These are phyloP conservation scores for Sphyrna mokarran DNA, from an alignment of 2,113 vertebrate genomes.

Conservation along the genomic window DNA sequence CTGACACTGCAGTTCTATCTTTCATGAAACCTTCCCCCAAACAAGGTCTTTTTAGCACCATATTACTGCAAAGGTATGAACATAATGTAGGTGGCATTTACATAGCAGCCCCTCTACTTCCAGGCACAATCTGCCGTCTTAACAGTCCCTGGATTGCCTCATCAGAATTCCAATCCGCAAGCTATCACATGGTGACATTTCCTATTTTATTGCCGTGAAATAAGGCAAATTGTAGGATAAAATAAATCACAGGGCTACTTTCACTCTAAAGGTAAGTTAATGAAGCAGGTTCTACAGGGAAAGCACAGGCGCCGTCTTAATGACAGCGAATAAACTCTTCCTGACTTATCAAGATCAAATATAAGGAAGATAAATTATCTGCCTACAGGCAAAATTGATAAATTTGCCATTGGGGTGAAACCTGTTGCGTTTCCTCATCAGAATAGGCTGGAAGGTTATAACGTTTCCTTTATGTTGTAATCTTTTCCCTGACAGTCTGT, in stretches of 20 bases:
- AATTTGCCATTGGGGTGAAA: slow-evolving; percentile 43
- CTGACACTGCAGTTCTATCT: not conserved
- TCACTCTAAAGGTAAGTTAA: slow-evolving; percentile 3
- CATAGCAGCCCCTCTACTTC: not conserved
- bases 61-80: not conserved
- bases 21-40: not conserved
- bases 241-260: not conserved
- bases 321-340: slow-evolving; percentile 47
- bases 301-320: not conserved
- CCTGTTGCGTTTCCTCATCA: slow-evolving; percentile 32
- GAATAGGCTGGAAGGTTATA: slow-evolving; percentile 36
- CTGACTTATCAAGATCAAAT: slow-evolving; percentile 46
- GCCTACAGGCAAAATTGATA: slow-evolving; percentile 49
- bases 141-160: not conserved
- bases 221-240: not conserved
- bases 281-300: not conserved
- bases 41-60: not conserved
- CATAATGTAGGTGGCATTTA: not conserved
- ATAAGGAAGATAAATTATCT: slow-evolving; percentile 52
- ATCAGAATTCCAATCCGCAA: not conserved
- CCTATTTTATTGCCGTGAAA: not conserved
- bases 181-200: not conserved
- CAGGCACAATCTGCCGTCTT: not conserved
- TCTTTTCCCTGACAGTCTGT: slow-evolving; percentile 41
- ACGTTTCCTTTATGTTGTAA: slow-evolving; percentile 38